Conservation (phyloP, 2,888 invertebrate species). For the Drosophila heteroneura region DNA sequence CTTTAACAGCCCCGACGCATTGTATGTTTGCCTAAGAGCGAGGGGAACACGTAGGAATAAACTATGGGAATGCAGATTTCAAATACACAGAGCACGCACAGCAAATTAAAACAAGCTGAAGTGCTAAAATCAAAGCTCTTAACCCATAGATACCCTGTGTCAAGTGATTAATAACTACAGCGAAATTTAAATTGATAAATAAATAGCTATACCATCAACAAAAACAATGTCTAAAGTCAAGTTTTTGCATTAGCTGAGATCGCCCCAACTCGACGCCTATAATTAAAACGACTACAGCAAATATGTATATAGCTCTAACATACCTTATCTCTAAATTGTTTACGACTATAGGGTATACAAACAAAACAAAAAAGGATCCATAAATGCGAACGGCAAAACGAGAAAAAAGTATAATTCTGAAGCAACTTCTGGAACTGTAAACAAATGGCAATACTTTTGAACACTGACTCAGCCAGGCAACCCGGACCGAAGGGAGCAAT, state of each 20-base stretch:
- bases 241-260: neutral
- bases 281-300: neutral
- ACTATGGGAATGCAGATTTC: slow-evolving; percentile 54
- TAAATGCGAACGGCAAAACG: slow-evolving; percentile 47
- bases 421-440: slow-evolving; percentile 23
- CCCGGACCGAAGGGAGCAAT: neutral
- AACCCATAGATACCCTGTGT: slow-evolving; percentile 2
- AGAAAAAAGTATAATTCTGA: slow-evolving; percentile 20
- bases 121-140: neutral
- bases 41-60: slow-evolving; percentile 2
- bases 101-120: slow-evolving; percentile 65
- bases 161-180: neutral
- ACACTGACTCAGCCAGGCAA: neutral
- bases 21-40: slow-evolving; percentile 1
- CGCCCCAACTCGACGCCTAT: neutral
- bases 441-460: slow-evolving; percentile 49
- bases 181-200: neutral
- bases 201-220: neutral
- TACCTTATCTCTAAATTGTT: neutral
- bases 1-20: slow-evolving; percentile 4
- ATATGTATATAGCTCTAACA: neutral
- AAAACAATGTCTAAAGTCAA: neutral
- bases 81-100: slow-evolving; percentile 64
- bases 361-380: slow-evolving; percentile 15
- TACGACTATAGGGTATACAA: neutral